These are phyloP conservation scores for Drosophila mimetica DNA, from an alignment of 2,888 invertebrate genomes.

Conservation along the genomic window DNA sequence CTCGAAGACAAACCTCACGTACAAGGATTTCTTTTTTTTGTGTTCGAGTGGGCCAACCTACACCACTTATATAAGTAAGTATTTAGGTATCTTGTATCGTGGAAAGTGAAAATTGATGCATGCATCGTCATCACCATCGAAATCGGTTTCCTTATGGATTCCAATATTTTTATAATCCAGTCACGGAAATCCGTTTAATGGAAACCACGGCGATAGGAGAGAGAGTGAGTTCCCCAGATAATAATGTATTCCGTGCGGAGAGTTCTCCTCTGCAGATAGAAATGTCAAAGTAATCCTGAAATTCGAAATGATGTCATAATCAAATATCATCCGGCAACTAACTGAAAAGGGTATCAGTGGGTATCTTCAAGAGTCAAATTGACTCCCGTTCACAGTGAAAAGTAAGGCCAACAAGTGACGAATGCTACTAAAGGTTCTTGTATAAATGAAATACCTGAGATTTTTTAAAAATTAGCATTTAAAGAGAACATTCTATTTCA, in stretches of 20 bases:
- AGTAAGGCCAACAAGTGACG: not conserved
- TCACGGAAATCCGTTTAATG: constrained; percentile 75
- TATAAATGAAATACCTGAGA: not conserved
- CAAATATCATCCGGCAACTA: constrained; percentile 42
- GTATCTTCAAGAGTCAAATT: constrained; percentile 61
- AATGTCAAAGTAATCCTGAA: constrained; percentile 9
- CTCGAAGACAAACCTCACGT: constrained; percentile 78
- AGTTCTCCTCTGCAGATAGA: constrained; percentile 20
- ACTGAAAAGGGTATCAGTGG: constrained; percentile 26
- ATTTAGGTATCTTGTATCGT: constrained; percentile 58
- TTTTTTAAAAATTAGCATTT: no score
- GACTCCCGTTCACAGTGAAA: constrained; percentile 52
- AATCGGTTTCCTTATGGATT: constrained; percentile 77
- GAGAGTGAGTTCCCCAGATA: constrained; percentile 36
- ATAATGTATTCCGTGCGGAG: constrained; percentile 9
- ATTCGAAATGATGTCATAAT: constrained; percentile 70
- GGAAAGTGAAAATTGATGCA: constrained; percentile 78
- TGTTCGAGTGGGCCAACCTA: constrained; percentile 20
- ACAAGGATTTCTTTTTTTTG: constrained; percentile 68
- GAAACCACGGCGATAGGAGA: constrained; percentile 60
- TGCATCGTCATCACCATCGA: constrained; percentile 51
- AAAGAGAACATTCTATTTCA: no score
- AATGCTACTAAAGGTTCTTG: not conserved
- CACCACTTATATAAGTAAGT: constrained; percentile 65
- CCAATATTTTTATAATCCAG: constrained; percentile 78